Conservation (phyloP, 2,888 invertebrate species). For the Platerodrilus igneus region DNA sequence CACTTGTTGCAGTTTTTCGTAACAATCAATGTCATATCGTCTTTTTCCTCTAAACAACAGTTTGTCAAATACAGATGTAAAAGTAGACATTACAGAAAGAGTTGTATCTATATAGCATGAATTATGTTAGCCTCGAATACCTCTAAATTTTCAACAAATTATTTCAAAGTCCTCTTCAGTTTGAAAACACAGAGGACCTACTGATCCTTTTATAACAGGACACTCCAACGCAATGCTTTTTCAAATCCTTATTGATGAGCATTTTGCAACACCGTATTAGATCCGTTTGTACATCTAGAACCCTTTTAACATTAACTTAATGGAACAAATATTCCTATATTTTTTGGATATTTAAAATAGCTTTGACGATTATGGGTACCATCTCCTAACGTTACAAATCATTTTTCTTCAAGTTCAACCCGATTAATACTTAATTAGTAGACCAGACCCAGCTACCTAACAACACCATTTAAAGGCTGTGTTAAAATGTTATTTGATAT, state of each 20-base stretch:
- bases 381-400: slow-evolving; percentile 66
- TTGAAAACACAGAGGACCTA: slow-evolving; percentile 70
- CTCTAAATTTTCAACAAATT: slow-evolving; percentile 76
- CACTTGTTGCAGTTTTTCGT: slow-evolving; percentile 73
- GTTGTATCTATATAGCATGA: slow-evolving; percentile 98
- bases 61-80: slow-evolving; percentile 88
- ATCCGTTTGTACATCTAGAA: slow-evolving; percentile 66
- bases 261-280: slow-evolving; percentile 38
- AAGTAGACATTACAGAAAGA: slow-evolving; percentile 95
- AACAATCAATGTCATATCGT: slow-evolving; percentile 44
- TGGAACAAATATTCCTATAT: slow-evolving; percentile 76
- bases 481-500: slow-evolving; percentile 66
- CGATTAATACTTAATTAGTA: slow-evolving; percentile 51
- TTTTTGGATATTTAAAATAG: slow-evolving; percentile 72
- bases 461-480: slow-evolving; percentile 74
- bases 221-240: slow-evolving; percentile 66
- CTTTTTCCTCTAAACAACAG: slow-evolving; percentile 72
- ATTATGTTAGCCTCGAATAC: slow-evolving; percentile 96
- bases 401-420: slow-evolving; percentile 78
- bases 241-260: slow-evolving; percentile 46
- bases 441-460: slow-evolving; percentile 78
- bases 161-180: slow-evolving; percentile 60
- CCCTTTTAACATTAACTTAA: slow-evolving; percentile 74
- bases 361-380: slow-evolving; percentile 70
- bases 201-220: slow-evolving; percentile 74